Conservation (phyloP, 1,140 invertebrate species). For the Orius insidiosus region DNA sequence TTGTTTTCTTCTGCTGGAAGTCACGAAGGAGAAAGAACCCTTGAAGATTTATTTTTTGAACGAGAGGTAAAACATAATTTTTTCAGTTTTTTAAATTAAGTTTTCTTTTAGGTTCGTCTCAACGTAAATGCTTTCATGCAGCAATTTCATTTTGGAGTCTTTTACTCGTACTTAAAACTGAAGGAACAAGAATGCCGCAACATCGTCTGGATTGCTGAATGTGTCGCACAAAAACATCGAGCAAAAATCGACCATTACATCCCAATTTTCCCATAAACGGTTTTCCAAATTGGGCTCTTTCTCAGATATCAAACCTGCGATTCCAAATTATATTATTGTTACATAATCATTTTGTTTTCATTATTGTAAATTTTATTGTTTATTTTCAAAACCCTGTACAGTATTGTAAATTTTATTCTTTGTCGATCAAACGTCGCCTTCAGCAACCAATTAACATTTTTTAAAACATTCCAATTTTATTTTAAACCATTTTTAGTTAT, state of each 20-base stretch:
- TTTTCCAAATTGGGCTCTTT: slow-evolving; percentile 4
- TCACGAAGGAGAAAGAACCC: slow-evolving; percentile 95
- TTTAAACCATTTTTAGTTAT: no score
- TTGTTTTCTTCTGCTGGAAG: slow-evolving; percentile 95
- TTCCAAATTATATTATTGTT: no score
- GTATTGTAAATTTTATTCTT: no score
- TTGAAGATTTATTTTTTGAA: slow-evolving; percentile 99
- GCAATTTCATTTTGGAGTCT: slow-evolving; percentile 99
- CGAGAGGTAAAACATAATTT: no score
- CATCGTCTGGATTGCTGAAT: slow-evolving; percentile 99
- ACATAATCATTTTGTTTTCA: no score
- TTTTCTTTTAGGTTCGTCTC: no score
- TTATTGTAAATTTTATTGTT: no score
- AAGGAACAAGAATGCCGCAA: slow-evolving; percentile 99
- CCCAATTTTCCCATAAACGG: slow-evolving; percentile 78
- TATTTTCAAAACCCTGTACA: no score
- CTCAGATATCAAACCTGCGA: neutral
- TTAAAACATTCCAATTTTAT: no score
- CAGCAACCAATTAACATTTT: no score
- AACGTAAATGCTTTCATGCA: slow-evolving; percentile 96
- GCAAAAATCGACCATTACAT: slow-evolving; percentile 99
- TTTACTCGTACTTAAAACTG: slow-evolving; percentile 96
- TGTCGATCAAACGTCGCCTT: no score
- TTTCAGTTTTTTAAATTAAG: no score
- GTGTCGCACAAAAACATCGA: slow-evolving; percentile 95